A percentile compares a stretch with the other conserved stretches of the same genome.
phyloP scores from a whole-genome alignment of 2,888 invertebrate genomes.

The Pilophorus perplexus region DNA sequence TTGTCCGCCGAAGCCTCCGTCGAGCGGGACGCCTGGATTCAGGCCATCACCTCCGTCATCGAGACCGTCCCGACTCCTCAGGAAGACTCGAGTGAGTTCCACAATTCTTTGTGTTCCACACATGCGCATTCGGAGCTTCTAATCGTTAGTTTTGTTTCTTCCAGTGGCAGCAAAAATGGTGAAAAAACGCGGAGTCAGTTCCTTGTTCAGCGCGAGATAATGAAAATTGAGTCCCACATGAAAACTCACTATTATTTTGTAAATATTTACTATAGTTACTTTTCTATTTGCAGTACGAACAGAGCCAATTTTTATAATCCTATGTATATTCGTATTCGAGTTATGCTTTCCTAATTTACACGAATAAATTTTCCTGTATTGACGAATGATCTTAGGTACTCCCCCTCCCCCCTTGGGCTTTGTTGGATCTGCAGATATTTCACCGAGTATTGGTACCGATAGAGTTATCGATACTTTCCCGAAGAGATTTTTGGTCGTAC shows the following conservation, averaged over 20 bases:
- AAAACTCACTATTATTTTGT: conserved; percentile 8
- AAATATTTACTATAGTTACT: conserved; percentile 7
- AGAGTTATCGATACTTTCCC: too few species aligned
- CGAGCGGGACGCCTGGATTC: conserved; percentile 78
- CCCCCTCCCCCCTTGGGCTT: too few species aligned
- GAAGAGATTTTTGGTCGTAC: too few species aligned
- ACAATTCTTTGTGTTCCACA: too few species aligned
- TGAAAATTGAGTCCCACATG: too few species aligned
- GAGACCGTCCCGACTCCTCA: conserved; percentile 71
- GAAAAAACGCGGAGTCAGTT: conserved; percentile 59
- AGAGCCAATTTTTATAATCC: conserved; percentile 25
- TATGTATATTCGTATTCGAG: conserved; percentile 21
- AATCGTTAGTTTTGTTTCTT: conserved; percentile 52
- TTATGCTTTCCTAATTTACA: conserved; percentile 14
- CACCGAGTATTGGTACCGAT: too few species aligned
- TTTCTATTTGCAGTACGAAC: conserved; percentile 13
- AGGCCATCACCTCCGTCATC: conserved; percentile 69
- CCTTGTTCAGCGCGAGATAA: conserved; percentile 43
- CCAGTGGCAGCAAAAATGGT: conserved; percentile 69
- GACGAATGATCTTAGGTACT: too few species aligned
- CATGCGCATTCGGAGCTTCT: too few species aligned
- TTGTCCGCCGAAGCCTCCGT: conserved; percentile 72
- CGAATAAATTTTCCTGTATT: conserved; percentile 12
- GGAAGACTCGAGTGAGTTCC: conserved; percentile 36
- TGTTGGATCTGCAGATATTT: too few species aligned